Conservation (phyloP, 2,113 vertebrate species). For the Lates calcarifer region DNA sequence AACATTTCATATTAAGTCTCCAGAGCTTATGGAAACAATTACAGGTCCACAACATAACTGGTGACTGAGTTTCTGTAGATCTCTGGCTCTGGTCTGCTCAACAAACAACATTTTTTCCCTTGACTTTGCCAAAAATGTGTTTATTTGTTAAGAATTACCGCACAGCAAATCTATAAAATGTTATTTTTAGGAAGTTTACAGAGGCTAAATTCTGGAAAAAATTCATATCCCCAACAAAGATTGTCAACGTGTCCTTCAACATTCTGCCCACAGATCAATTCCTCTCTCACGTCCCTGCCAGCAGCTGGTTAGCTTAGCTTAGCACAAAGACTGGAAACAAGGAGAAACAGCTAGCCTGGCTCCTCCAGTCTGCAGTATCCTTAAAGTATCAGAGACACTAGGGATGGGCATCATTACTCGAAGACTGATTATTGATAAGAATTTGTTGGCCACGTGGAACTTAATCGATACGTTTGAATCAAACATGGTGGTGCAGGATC, state of each 20-base stretch:
- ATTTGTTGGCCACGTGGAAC: too few relatives aligned
- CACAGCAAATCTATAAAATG: too few relatives aligned
- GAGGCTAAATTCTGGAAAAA: not conserved
- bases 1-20: conserved; percentile 32
- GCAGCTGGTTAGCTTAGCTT: not conserved
- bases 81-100: not conserved
- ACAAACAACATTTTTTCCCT: not conserved
- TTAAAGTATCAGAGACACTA: too few relatives aligned
- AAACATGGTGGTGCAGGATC: too few relatives aligned
- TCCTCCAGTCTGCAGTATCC: too few relatives aligned
- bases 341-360: not conserved
- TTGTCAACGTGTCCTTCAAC: not conserved
- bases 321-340: not conserved
- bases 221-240: not conserved
- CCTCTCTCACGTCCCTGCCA: too few relatives aligned
- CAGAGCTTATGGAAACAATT: conserved; percentile 31
- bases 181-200: not conserved
- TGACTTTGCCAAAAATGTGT: not conserved
- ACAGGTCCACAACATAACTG: not conserved
- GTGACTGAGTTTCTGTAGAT: not conserved
- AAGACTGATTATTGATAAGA: too few relatives aligned
- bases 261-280: too few relatives aligned
- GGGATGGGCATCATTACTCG: too few relatives aligned
- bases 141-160: not conserved
- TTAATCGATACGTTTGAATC: too few relatives aligned